A percentile compares a stretch with the other conserved stretches of the same genome.
Conservation (phyloP, 1,140 invertebrate species). For the Drosophila lacteicornis region DNA sequence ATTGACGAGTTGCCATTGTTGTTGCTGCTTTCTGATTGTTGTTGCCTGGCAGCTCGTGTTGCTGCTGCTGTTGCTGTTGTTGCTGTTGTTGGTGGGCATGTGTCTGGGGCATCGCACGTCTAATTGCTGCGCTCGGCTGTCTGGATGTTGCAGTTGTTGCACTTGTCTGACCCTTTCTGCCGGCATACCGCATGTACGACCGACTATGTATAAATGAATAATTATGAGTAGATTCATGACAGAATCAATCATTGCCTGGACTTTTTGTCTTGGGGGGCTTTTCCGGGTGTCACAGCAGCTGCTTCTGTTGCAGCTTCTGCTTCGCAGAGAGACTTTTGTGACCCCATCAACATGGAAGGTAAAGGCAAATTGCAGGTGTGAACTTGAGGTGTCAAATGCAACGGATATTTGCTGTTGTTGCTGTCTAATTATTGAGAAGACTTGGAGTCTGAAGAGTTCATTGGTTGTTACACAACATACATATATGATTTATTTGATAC, state of each 20-base stretch:
- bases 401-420: slow-evolving; percentile 4
- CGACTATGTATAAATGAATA: slow-evolving; percentile 47
- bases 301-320: neutral
- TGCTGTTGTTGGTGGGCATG: slow-evolving; percentile 29
- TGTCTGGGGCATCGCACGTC: slow-evolving; percentile 64
- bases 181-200: slow-evolving; percentile 8
- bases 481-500: too few species aligned
- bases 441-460: neutral
- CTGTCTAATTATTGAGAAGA: neutral
- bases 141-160: slow-evolving; percentile 30
- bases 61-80: slow-evolving; percentile 17
- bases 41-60: slow-evolving; percentile 22
- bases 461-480: neutral
- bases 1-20: slow-evolving; percentile 57
- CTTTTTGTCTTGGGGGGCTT: slow-evolving; percentile 14
- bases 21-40: slow-evolving; percentile 21
- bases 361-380: slow-evolving; percentile 60
- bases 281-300: slow-evolving; percentile 6
- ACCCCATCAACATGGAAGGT: slow-evolving; percentile 16
- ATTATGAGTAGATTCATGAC: slow-evolving; percentile 45
- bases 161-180: slow-evolving; percentile 46
- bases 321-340: neutral
- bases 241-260: slow-evolving; percentile 23
- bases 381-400: slow-evolving; percentile 55
- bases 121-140: slow-evolving; percentile 41